These are phyloP conservation scores for Tupiocoris notatus DNA, from an alignment of 2,888 invertebrate genomes.

Conservation along the genomic window DNA sequence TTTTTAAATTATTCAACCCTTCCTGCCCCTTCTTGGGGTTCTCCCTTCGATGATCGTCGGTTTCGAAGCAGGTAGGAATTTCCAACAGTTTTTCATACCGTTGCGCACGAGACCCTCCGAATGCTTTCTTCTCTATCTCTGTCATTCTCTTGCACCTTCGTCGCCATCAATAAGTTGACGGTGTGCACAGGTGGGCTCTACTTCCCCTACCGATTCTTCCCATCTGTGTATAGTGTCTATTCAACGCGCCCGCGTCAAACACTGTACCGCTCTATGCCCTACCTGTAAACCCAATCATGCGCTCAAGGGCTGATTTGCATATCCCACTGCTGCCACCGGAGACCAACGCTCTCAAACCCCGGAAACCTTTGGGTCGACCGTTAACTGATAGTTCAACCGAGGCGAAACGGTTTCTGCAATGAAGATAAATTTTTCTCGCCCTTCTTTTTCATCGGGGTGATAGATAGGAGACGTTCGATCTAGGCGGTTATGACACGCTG, in stretches of 20 bases:
- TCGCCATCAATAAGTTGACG: background rate
- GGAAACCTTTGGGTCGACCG: slow-evolving; percentile 29
- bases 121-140: background rate
- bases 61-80: slow-evolving; percentile 23
- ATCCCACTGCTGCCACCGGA: slow-evolving; percentile 15
- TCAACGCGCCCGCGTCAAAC: background rate
- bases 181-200: background rate
- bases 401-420: slow-evolving; percentile 25
- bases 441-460: background rate
- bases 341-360: background rate
- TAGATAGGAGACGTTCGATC: no score
- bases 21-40: background rate
- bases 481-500: no score
- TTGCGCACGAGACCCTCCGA: slow-evolving; percentile 1
- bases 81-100: slow-evolving; percentile 35
- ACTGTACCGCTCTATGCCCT: background rate
- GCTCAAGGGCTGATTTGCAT: slow-evolving; percentile 34
- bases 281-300: slow-evolving; percentile 37
- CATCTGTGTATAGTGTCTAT: background rate
- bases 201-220: background rate
- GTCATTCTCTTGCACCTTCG: slow-evolving; percentile 14
- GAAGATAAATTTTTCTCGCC: slow-evolving; percentile 26
- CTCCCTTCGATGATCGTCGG: background rate
- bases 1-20: slow-evolving; percentile 11
- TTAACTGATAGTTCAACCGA: slow-evolving; percentile 33